phyloP scores from a whole-genome alignment of 92 coral and sea anemone species.

The Epizoanthus scotinus region DNA sequence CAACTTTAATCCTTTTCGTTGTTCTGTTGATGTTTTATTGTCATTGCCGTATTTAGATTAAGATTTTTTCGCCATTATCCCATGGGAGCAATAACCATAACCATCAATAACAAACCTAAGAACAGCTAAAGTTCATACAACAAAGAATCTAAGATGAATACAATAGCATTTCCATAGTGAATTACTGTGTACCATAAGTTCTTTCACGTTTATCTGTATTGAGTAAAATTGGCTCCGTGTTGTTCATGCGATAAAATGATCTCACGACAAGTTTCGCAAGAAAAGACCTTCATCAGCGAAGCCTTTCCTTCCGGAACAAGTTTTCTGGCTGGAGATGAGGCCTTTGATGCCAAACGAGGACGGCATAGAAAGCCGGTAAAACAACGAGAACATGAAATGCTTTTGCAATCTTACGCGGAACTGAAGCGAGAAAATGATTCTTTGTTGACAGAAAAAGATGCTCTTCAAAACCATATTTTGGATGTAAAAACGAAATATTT shows the following conservation, averaged over 20 bases:
- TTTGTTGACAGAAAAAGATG: conserved; percentile 41
- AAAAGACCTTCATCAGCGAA: conserved; percentile 25
- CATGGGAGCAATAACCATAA: conserved; percentile 4
- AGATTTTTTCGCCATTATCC: neutral
- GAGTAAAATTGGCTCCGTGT: neutral
- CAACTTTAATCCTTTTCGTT: neutral
- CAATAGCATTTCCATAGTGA: conserved; percentile 35
- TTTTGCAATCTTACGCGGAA: conserved; percentile 43
- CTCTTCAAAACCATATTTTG: conserved; percentile 32
- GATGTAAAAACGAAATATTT: conserved; percentile 37
- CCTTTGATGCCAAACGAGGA: conserved; percentile 16
- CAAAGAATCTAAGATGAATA: neutral
- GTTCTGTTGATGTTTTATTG: too few relatives aligned
- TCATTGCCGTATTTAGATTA: neutral
- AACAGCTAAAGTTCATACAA: conserved; percentile 12
- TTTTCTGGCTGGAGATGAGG: conserved; percentile 3
- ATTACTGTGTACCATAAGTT: neutral
- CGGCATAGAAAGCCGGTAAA: conserved; percentile 32
- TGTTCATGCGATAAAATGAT: neutral
- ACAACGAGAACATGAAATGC: conserved; percentile 40
- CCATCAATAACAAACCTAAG: neutral
- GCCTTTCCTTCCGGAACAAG: neutral
- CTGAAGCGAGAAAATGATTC: conserved; percentile 38
- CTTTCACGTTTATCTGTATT: neutral
- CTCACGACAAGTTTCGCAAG: conserved; percentile 20